Evolutionary conservation across 2,797 vertebrate species (phyloP), one percentile per base, ranked within the genome.

Genomic region (Gallirallus australis): DNA sequence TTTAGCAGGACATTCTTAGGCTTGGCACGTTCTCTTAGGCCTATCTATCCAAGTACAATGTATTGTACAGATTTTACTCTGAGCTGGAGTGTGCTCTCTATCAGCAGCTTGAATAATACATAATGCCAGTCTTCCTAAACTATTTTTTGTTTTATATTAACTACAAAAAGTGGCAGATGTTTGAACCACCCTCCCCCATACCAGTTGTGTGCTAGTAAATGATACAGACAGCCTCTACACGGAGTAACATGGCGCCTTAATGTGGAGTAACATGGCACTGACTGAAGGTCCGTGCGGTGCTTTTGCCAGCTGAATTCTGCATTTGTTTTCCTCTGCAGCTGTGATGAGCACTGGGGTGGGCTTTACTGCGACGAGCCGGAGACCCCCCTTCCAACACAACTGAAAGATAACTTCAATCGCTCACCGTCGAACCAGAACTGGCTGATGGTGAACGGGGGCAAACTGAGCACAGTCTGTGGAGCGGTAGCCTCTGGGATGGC

Each of bases 361-460:
- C 98, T 99, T 42, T 99, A 99, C 97, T 99, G 99, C 14, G 99
- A 99, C 1, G 99, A 99, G 97, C 98, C 99, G 1, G 98, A 99
- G 92, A 95, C 96, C 24, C 93, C 98, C 40, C 98, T 99, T 72
- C 99, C 99, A 1, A 98, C 98, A 20, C 99, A 99, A 94, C 98
- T 99, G 91, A 99, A 99, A 96, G 99, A 99, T 97, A 99, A 99
- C 92, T 99, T 99, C 98, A 99, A 99, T 75, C 98, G 99, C 24
- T 98, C 99, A 2, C 99, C 99, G 1, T 99, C 99, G 0, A 98
- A 95, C 95, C 99, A 98, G 97, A 99, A 99, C 98, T 99, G 99
- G 99, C 98, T 99, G 93, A 97, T 98, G 2, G 98, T 99, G 89
- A 99, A 99, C 0, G 99, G 99, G 4, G 99, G 99, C 48, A 99